Evolutionary conservation across 2,113 vertebrate species (phyloP).

Genomic region (Dipodomys ordii): DNA sequence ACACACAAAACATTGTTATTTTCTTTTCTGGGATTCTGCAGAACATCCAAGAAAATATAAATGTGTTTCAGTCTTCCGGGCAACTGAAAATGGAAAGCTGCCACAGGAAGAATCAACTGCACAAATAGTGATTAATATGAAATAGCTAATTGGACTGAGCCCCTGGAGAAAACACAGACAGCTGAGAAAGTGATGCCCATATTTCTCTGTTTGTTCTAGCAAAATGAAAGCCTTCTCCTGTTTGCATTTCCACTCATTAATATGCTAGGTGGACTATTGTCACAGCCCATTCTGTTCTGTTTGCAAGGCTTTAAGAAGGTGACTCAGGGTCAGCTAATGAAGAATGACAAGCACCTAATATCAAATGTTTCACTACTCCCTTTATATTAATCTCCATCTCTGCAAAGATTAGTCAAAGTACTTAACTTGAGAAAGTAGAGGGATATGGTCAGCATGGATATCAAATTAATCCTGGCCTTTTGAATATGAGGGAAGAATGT

Average conservation of each 20-base stretch:
- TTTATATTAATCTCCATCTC: conserved; percentile 39
- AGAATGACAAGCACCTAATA: conserved; percentile 72
- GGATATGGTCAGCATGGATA: conserved; percentile 33
- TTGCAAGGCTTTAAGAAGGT: conserved; percentile 62
- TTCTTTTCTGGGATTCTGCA: conserved; percentile 10
- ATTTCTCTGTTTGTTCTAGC: conserved; percentile 82
- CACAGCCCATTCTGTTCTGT: conserved; percentile 3
- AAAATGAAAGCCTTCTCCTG: conserved; percentile 68
- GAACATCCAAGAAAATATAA: neutral
- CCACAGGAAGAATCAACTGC: conserved; percentile 52
- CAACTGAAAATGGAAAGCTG: conserved; percentile 66
- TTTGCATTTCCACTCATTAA: conserved; percentile 77
- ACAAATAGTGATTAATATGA: conserved; percentile 69
- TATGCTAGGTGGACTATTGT: conserved; percentile 26
- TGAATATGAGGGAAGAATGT: conserved; percentile 59
- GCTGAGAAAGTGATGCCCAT: conserved; percentile 67
- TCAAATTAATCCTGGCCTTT: conserved; percentile 64
- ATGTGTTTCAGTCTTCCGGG: neutral
- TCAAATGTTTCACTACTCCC: conserved; percentile 58
- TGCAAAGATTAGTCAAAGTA: conserved; percentile 54
- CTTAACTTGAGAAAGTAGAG: conserved; percentile 51
- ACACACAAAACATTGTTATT: neutral
- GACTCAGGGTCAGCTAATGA: conserved; percentile 73
- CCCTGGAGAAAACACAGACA: conserved; percentile 71
- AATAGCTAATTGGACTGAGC: conserved; percentile 80